Evolutionary conservation across 2,888 invertebrate genomes (phyloP).

Genomic region (Sarcophaga carnaria): DNA sequence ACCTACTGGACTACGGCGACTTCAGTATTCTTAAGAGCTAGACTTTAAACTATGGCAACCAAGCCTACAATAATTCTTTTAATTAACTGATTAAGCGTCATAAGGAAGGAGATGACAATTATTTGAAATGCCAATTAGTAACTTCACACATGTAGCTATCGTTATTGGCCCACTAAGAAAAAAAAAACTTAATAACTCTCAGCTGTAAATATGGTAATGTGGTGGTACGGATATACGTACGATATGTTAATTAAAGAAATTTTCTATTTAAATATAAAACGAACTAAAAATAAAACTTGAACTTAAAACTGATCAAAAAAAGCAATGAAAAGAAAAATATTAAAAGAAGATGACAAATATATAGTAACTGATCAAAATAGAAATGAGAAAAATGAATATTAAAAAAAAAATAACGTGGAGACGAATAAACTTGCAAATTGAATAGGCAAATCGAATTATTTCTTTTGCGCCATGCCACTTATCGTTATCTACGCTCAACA

Average conservation of each 20-base stretch:
- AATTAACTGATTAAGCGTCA: neutral
- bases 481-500: neutral
- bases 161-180: conserved; percentile 14
- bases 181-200: neutral
- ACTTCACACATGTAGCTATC: neutral
- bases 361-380: neutral
- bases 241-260: conserved; percentile 19
- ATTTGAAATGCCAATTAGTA: conserved; percentile 24
- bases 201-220: neutral
- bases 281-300: conserved; percentile 15
- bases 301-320: too few species aligned
- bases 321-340: neutral
- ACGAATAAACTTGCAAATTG: conserved; percentile 31
- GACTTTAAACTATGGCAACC: too few species aligned
- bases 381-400: neutral
- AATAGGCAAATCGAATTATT: neutral
- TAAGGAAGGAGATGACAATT: conserved; percentile 18
- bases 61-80: neutral
- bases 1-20: too few species aligned
- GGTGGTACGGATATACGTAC: neutral
- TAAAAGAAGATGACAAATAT: conserved; percentile 27
- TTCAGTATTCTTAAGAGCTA: too few species aligned
- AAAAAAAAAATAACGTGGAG: neutral
- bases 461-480: neutral
- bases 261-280: conserved; percentile 8